Evolutionary conservation across 2,113 vertebrate genomes (phyloP), one percentile per base, ranked within the genome.

Genomic region (Thymallus thymallus): DNA sequence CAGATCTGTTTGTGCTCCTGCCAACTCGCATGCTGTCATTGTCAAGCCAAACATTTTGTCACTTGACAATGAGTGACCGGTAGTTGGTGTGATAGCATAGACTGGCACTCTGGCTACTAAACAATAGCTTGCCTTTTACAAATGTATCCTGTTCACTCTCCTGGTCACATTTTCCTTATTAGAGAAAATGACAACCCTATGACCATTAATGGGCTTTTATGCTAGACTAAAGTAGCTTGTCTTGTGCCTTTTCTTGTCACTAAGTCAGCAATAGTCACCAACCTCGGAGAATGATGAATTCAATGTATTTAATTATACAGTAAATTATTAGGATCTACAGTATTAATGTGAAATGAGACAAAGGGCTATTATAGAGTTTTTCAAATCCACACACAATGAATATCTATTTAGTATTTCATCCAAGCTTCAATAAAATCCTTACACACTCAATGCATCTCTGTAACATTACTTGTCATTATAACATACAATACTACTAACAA

Each of bases 401-500:
- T 60, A 60, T 60, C n/a, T 22, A 22, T n/a, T 60, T 22, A 58
- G 16, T n/a, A 58, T 58, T n/a, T 60, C n/a, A 41, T 41, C 35
- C 35, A 41, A 41, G 35, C 35, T 41, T 41, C 35, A 41, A 10
- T 41, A 41, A 41, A 41, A 41, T 41, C 35, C 35, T 41, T 41
- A 41, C 4, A 30, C 9, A 29, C 3, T 41, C 35, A 10, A 41
- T 41, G 35, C 35, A 41, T 58, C 0, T 1, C 56, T 10, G 2
- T 41, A 41, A 41, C 35, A 10, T 41, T 60, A 46, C 58, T 77
- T 64, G 58, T 13, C 71, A 9, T 10, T 7, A 24, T 75, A 60
- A 74, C 22, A 45, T 73, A 41, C 45, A 71, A 60, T 77, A 56
- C 70, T 76, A 81, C 79, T 66, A 68, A 51, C 48, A 51, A 18